Evolutionary conservation across 2,888 invertebrate genomes (phyloP).

Genomic region (Drosophila gaucha): DNA sequence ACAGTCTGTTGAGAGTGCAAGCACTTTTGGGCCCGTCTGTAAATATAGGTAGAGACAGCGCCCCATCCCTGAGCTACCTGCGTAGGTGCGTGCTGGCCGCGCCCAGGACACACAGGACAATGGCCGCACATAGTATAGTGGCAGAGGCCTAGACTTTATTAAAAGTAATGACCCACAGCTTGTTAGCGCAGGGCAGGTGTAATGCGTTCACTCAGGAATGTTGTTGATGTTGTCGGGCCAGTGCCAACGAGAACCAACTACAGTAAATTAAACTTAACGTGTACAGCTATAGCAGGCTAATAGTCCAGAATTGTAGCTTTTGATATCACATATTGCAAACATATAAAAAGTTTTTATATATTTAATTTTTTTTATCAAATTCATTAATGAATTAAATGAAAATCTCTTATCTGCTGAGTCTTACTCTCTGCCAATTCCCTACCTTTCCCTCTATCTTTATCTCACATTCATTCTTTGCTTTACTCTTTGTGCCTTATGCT

Average conservation of each 20-base stretch:
- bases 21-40: conserved; percentile 32
- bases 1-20: conserved; percentile 28
- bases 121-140: conserved; percentile 3
- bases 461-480: too few species aligned
- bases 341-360: neutral
- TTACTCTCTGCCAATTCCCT: neutral
- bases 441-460: too few species aligned
- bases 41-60: conserved; percentile 7
- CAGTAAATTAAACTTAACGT: conserved; percentile 28
- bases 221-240: conserved; percentile 23
- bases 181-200: conserved; percentile 43
- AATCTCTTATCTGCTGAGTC: neutral
- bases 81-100: conserved; percentile 39
- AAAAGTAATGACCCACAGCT: conserved; percentile 66
- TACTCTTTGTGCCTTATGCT: neutral
- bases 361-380: neutral
- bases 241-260: neutral
- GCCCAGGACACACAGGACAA: conserved; percentile 28
- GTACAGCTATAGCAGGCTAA: neutral
- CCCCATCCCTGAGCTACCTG: neutral
- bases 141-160: conserved; percentile 56
- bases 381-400: neutral
- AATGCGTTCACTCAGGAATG: conserved; percentile 14
- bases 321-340: neutral
- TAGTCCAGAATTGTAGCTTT: too few species aligned